Evolutionary conservation across 2,888 invertebrate species (phyloP).

Genomic region (Bedellia somnulentella): DNA sequence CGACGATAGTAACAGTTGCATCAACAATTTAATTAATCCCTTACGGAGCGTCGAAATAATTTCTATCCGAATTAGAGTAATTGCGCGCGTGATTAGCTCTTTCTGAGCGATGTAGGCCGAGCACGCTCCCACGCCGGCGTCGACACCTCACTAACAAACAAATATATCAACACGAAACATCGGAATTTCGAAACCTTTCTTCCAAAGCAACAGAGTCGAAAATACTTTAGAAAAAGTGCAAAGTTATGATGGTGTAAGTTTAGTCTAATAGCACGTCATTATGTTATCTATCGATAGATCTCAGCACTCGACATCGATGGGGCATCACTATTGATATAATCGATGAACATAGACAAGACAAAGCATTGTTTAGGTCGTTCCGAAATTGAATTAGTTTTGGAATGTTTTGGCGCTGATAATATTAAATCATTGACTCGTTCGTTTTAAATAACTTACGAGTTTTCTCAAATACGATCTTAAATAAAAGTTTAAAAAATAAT

Average conservation of each 20-base stretch:
- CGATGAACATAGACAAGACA: constrained; percentile 33
- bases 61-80: constrained; percentile 51
- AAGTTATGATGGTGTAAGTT: background rate
- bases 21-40: constrained; percentile 52
- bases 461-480: too few relatives aligned
- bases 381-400: constrained; percentile 33
- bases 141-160: constrained; percentile 24
- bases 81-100: constrained; percentile 43
- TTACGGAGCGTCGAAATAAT: constrained; percentile 38
- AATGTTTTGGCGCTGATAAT: too few relatives aligned
- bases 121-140: constrained; percentile 44
- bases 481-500: too few relatives aligned
- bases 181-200: background rate
- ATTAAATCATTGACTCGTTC: too few relatives aligned
- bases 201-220: background rate
- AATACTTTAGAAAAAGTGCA: constrained; percentile 1
- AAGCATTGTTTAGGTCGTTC: constrained; percentile 34
- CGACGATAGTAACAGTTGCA: constrained; percentile 12
- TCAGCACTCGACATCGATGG: constrained; percentile 22
- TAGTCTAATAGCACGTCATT: constrained; percentile 44
- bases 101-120: constrained; percentile 39
- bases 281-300: constrained; percentile 50
- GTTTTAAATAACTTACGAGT: too few relatives aligned
- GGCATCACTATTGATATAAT: constrained; percentile 36
- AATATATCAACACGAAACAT: constrained; percentile 1